Base-by-base conservation (phyloP, 2,888 invertebrate genomes). In the Lucinisca nassula region DNA sequence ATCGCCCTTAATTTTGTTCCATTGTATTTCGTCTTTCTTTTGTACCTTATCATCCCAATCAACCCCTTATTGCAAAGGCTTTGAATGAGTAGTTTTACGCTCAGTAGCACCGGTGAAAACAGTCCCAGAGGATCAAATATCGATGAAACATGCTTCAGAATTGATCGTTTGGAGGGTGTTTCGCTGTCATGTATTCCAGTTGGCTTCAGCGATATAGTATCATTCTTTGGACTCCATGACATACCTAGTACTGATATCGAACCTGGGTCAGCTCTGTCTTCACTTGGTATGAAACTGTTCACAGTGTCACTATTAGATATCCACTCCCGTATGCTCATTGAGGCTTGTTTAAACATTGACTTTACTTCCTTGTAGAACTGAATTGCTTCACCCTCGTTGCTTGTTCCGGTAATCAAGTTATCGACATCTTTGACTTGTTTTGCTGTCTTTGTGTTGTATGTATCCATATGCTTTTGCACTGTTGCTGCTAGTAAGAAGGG, bases 401-500 rank as follows among this genome's bases (percentile, higher is more conserved):
- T 37, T 35, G 37, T 37, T 17, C 70, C 70, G 4, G 70, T 70
- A 10, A 70, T 70, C 6, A 70, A n/a, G 27, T 70, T 70, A 37
- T 70, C 70, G 3, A 70, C 37, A 35, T 45, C 37, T 67, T 45
- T 37, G 32, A 79, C 10, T 14, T 51, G 6, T 32, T 27, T 37
- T 6, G 79, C 61, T 40, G 67, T 12, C 24, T 35, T 30, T 10
- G n/a, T 55, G 10, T 45, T 12, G 45, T 67, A 79, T 21, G 6
- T n/a, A 1, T 79, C 51, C 30, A 79, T n/a, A 37, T 79, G 79
- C 17, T 27, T 32, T 21, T 72, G 24, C 17, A 79, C 38, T 8
- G 79, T 79, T 24, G 72, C 79, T 37, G 37, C 79, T 37, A 79
- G 49, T 24, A 79, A 32, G 27, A 79, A 79, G 30, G 79, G 79